A percentile compares a stretch with the other conserved stretches of the same genome.
These are phyloP conservation scores for Orthosia incerta DNA, from an alignment of 2,888 invertebrate genomes.

Conservation along the genomic window DNA sequence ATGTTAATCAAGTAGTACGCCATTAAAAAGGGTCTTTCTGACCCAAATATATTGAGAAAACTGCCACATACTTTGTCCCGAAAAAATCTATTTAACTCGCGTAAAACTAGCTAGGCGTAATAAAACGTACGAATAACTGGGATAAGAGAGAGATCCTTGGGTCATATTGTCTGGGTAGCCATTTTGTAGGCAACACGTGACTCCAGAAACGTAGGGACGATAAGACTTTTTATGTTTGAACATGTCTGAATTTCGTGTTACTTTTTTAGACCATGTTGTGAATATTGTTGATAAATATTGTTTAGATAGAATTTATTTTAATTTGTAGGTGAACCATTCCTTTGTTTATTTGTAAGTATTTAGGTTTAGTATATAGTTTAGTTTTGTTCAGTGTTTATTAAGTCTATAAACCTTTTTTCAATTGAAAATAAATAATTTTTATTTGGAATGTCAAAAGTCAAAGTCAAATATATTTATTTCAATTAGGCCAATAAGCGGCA, in stretches of 20 bases:
- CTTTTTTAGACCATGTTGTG: neutral
- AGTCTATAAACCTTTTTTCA: too few species aligned
- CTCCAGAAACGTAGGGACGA: neutral
- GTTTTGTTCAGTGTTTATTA: too few species aligned
- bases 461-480: too few species aligned
- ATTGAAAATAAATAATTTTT: too few species aligned
- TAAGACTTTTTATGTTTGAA: constrained; percentile 10
- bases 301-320: too few species aligned
- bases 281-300: neutral
- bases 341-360: too few species aligned
- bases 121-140: constrained; percentile 53
- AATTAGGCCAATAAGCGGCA: too few species aligned
- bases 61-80: constrained; percentile 1
- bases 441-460: too few species aligned
- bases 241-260: neutral
- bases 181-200: constrained; percentile 39
- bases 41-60: constrained; percentile 33
- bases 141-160: constrained; percentile 30
- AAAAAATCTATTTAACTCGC: constrained; percentile 27
- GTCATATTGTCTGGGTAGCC: constrained; percentile 12
- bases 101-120: constrained; percentile 36
- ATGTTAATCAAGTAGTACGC: constrained; percentile 4
- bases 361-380: too few species aligned
- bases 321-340: too few species aligned
- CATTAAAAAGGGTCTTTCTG: constrained; percentile 6